A percentile compares a stretch with the other conserved stretches of the same genome.
Conservation (phyloP, 2,797 vertebrate species). For the Acanthiza pusilla region DNA sequence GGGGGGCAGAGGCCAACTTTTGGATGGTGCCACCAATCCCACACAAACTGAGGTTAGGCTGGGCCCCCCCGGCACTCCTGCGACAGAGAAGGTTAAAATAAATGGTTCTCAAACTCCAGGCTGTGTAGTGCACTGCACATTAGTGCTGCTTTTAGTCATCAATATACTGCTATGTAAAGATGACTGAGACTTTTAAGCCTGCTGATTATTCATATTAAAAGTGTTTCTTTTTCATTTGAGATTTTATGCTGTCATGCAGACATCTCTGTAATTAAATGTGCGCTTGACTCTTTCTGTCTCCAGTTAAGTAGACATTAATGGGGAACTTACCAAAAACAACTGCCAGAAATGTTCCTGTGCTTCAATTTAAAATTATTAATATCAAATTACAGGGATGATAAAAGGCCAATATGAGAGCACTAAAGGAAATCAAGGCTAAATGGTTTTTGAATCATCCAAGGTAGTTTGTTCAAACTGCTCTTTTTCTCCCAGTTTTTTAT, state of each 20-base stretch:
- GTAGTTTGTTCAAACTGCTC: not conserved
- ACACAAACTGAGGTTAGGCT: not conserved
- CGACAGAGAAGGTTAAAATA: not conserved
- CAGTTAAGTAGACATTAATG: not conserved
- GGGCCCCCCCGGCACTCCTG: not conserved
- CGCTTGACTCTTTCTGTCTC: not conserved
- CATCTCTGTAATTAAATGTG: not conserved
- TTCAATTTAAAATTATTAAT: not conserved
- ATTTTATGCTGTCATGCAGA: not conserved
- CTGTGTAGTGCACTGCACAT: not conserved
- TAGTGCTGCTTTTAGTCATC: not conserved
- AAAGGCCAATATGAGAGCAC: not conserved
- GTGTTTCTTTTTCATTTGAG: not conserved
- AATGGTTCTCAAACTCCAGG: not conserved
- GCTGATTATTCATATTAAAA: not conserved
- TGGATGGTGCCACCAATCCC: not conserved
- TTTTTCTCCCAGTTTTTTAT: not conserved
- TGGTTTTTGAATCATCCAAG: not conserved
- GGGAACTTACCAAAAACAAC: not conserved
- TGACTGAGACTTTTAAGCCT: not conserved
- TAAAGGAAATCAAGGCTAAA: not conserved
- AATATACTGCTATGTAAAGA: conserved; percentile 14
- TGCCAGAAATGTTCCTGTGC: not conserved
- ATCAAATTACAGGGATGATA: not conserved
- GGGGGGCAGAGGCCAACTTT: not conserved